Evolutionary conservation across 2,113 vertebrate genomes (phyloP).

Genomic region (Noctilio leporinus): DNA sequence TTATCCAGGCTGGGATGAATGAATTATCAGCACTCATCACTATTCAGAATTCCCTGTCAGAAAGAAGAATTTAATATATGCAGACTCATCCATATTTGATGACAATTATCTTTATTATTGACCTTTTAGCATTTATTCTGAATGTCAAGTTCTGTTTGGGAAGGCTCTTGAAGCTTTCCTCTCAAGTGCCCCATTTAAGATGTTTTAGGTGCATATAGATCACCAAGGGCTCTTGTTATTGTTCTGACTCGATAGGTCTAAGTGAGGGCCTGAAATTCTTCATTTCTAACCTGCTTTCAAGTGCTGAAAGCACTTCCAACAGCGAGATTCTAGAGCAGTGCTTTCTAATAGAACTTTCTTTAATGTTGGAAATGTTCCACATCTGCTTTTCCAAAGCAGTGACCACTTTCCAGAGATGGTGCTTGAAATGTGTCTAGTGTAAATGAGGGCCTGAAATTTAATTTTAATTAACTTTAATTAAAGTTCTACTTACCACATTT

Average conservation of each 20-base stretch:
- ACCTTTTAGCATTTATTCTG: background rate
- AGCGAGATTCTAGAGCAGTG: background rate
- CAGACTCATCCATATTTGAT: background rate
- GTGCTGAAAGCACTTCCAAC: background rate
- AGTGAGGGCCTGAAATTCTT: background rate
- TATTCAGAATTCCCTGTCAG: background rate
- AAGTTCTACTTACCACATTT: background rate
- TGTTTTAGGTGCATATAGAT: background rate
- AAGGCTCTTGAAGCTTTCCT: background rate
- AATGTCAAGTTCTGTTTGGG: background rate
- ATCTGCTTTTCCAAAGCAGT: background rate
- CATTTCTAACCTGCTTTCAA: background rate
- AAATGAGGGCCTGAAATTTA: background rate
- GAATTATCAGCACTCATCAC: background rate
- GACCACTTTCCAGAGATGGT: background rate
- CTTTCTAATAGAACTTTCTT: background rate
- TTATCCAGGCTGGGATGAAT: background rate
- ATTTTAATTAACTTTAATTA: background rate
- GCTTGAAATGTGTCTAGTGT: background rate
- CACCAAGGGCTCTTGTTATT: background rate
- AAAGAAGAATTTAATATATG: background rate
- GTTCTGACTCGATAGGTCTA: background rate
- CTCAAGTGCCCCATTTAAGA: background rate
- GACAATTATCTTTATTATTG: background rate
- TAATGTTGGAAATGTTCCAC: background rate